Conservation (phyloP, 2,888 invertebrate species). For the Pristionchus exspectatus region DNA sequence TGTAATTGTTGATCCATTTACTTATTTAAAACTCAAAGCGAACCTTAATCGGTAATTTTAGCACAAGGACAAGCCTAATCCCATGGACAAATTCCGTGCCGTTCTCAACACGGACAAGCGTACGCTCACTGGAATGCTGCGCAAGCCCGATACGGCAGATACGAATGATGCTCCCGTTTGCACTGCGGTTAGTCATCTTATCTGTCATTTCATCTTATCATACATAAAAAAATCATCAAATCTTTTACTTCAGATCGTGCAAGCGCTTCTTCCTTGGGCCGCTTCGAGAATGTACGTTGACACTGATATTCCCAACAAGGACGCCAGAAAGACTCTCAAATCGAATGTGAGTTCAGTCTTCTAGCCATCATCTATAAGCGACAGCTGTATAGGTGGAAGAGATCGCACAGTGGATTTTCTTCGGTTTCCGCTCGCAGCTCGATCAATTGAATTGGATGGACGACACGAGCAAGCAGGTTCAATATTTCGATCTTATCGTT, state of each 20-base stretch:
- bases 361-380: neutral
- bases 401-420: constrained; percentile 52
- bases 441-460: constrained; percentile 71
- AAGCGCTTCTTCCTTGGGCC: neutral
- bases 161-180: neutral
- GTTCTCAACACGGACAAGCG: neutral
- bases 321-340: neutral
- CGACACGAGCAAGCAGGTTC: neutral
- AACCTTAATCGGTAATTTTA: neutral
- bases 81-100: neutral
- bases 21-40: neutral
- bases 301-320: neutral
- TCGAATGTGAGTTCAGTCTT: neutral
- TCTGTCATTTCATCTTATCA: neutral
- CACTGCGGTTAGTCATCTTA: neutral
- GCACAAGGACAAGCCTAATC: neutral
- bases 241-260: neutral
- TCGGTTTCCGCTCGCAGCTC: constrained; percentile 73
- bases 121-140: constrained; percentile 9
- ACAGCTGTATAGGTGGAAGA: neutral
- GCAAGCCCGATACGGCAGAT: neutral
- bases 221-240: neutral
- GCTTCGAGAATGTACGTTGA: constrained; percentile 35
- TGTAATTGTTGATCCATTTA: neutral
- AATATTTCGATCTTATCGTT: neutral